phyloP scores from a whole-genome alignment of 2,888 invertebrate genomes.

The Diabrotica balteata region DNA sequence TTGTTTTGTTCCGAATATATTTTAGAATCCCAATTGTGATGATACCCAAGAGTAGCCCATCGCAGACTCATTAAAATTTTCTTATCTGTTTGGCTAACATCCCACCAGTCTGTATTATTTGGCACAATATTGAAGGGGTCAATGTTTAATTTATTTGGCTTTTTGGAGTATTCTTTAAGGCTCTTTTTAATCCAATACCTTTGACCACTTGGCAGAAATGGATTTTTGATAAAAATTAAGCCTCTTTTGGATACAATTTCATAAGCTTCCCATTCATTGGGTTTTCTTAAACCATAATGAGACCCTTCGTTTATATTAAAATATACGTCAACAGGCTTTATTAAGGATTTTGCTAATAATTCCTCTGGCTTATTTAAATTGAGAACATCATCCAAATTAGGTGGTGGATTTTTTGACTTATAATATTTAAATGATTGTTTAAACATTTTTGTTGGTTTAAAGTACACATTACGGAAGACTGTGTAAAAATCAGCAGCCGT shows the following conservation, averaged over 20 bases:
- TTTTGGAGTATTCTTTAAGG: slow-evolving; percentile 76
- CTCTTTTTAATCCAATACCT: slow-evolving; percentile 84
- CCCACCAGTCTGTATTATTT: slow-evolving; percentile 70
- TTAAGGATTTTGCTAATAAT: slow-evolving; percentile 31
- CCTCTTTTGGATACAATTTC: slow-evolving; percentile 70
- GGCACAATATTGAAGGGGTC: slow-evolving; percentile 62
- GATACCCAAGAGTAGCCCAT: slow-evolving; percentile 97
- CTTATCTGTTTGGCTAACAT: slow-evolving; percentile 60
- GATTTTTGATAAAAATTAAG: slow-evolving; percentile 82
- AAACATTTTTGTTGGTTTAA: slow-evolving; percentile 62
- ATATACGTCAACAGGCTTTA: slow-evolving; percentile 45
- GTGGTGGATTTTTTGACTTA: slow-evolving; percentile 72
- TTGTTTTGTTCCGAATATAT: slow-evolving; percentile 74
- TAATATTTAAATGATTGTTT: slow-evolving; percentile 81
- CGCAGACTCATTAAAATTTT: slow-evolving; percentile 68
- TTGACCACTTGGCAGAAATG: slow-evolving; percentile 80
- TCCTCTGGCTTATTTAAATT: slow-evolving; percentile 59
- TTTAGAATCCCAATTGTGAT: slow-evolving; percentile 98
- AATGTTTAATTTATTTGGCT: slow-evolving; percentile 76
- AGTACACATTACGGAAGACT: too few species aligned
- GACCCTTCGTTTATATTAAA: slow-evolving; percentile 18
- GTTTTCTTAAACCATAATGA: slow-evolving; percentile 60
- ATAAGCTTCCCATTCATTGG: slow-evolving; percentile 70
- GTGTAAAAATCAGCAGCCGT: too few species aligned
- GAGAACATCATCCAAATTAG: slow-evolving; percentile 70